phyloP scores from a whole-genome alignment of 2,888 invertebrate species.

The Belgica antarctica region DNA sequence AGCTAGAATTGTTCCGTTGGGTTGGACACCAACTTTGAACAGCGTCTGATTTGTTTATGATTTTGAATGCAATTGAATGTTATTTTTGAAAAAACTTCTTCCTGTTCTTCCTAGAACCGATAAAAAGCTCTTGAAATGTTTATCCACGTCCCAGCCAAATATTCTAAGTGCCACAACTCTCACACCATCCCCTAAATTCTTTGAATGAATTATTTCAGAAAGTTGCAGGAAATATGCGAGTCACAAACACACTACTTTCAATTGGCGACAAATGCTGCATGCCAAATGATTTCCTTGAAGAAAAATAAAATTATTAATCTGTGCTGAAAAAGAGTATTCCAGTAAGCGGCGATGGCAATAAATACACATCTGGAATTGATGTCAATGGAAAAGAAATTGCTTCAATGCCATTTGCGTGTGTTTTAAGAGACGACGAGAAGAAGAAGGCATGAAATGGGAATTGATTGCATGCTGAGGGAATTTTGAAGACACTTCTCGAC shows the following conservation, averaged over 20 bases:
- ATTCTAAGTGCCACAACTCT: too few relatives aligned
- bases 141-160: too few relatives aligned
- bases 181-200: too few relatives aligned
- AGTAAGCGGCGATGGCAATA: conserved; percentile 22
- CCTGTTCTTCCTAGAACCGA: too few relatives aligned
- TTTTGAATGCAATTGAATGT: too few relatives aligned
- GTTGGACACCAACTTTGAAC: too few relatives aligned
- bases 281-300: conserved; percentile 27
- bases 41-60: too few relatives aligned
- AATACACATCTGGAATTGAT: conserved; percentile 32
- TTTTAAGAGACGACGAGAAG: too few relatives aligned
- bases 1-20: too few relatives aligned
- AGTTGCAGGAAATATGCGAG: conserved; percentile 10
- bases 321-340: conserved; percentile 16
- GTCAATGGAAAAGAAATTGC: conserved; percentile 39
- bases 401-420: not conserved
- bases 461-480: not conserved
- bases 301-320: conserved; percentile 20
- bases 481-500: not conserved
- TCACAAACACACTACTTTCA: conserved; percentile 39
- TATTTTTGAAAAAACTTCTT: too few relatives aligned
- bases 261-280: conserved; percentile 32
- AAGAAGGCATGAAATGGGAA: too few relatives aligned
- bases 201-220: not conserved
- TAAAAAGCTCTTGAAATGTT: too few relatives aligned